Evolutionary conservation across 2,888 invertebrate species (phyloP).

Genomic region (Spatulosminthurus flaviceps): DNA sequence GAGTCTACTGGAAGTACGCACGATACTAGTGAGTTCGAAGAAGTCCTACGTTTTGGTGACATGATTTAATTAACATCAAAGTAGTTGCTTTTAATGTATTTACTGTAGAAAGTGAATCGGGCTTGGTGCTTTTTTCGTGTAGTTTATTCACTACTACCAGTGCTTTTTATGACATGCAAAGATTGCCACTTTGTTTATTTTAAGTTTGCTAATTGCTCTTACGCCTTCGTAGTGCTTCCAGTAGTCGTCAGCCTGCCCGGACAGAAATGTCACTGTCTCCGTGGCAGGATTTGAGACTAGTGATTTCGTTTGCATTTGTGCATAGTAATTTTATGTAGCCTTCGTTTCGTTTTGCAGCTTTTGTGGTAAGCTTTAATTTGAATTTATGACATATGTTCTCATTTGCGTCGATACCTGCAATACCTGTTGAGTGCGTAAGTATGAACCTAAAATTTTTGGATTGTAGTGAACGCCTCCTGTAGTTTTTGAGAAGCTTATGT

Average conservation of each 20-base stretch:
- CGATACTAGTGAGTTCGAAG: constrained; percentile 50
- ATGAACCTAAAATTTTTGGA: background rate
- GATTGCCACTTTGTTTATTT: background rate
- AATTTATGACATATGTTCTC: background rate
- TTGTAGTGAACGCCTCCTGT: background rate
- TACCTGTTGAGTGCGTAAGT: background rate
- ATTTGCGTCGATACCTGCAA: background rate
- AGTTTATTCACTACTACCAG: background rate
- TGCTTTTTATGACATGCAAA: background rate
- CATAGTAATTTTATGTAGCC: background rate
- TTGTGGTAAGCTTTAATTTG: background rate
- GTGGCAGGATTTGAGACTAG: constrained; percentile 50
- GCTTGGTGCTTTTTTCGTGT: background rate
- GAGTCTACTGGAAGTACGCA: constrained; percentile 51
- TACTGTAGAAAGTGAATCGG: background rate
- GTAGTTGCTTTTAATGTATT: background rate
- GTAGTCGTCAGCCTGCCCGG: background rate
- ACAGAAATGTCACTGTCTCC: constrained; percentile 41
- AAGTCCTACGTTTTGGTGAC: background rate
- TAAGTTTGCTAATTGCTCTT: constrained; percentile 13
- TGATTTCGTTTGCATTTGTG: constrained; percentile 20
- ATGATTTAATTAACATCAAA: background rate
- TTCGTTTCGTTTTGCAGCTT: background rate
- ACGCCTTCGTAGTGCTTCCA: constrained; percentile 41
- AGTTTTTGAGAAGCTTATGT: background rate